Evolutionary conservation across 2,888 invertebrate species (phyloP).

Genomic region (Thymelicus lineola): DNA sequence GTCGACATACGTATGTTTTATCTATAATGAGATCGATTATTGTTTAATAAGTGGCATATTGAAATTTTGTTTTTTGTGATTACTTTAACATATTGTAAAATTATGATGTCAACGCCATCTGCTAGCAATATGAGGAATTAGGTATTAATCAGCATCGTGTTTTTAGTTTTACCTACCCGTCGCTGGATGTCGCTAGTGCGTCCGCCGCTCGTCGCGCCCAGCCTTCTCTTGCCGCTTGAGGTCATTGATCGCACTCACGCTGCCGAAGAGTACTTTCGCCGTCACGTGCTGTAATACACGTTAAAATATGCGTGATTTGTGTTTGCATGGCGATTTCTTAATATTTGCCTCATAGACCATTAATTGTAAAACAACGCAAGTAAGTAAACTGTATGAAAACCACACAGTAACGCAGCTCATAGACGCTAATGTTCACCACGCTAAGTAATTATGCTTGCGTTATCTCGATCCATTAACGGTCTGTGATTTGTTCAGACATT

Average conservation of each 20-base stretch:
- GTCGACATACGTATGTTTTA: too few relatives aligned
- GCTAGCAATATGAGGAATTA: background rate
- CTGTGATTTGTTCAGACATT: background rate
- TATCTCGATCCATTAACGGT: constrained; percentile 2
- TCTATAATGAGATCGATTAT: too few relatives aligned
- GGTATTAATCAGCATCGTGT: background rate
- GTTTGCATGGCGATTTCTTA: constrained; percentile 24
- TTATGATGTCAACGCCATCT: constrained; percentile 47
- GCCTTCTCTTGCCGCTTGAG: constrained; percentile 89
- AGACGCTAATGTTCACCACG: background rate
- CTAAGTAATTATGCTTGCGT: constrained; percentile 5
- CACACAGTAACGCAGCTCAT: too few relatives aligned
- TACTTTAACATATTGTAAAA: background rate
- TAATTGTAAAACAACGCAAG: background rate
- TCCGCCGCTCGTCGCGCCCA: constrained; percentile 86
- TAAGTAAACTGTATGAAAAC: background rate
- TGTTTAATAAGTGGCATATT: too few relatives aligned
- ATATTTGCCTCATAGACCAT: constrained; percentile 14
- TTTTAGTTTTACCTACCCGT: constrained; percentile 50
- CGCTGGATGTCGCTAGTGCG: constrained; percentile 75
- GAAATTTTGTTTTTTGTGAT: too few relatives aligned
- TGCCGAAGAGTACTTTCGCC: constrained; percentile 90
- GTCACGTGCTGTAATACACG: constrained; percentile 84
- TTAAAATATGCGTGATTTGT: constrained; percentile 32
- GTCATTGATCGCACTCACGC: constrained; percentile 90